Evolutionary conservation across 2,113 vertebrate genomes (phyloP).

Genomic region (Tetrax tetrax): DNA sequence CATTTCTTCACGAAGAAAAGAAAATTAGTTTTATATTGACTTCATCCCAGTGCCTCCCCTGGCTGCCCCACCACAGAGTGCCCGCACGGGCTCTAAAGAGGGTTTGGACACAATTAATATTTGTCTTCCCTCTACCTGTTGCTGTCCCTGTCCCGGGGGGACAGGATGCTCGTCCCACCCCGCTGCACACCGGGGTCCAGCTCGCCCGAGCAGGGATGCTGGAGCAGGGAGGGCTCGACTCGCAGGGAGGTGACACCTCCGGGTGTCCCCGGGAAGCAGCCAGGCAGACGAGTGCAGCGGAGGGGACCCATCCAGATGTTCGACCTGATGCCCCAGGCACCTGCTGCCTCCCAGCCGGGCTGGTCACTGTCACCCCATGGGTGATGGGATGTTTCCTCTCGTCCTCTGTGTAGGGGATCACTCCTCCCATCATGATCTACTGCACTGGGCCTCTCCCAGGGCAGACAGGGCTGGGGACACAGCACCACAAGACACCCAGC

Average conservation of each 20-base stretch:
- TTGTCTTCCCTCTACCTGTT: not conserved
- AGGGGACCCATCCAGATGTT: not conserved
- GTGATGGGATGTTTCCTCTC: not conserved
- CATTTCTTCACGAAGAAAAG: constrained; percentile 82
- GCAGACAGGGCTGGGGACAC: not conserved
- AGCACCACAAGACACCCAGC: fast-evolving
- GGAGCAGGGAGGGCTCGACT: not conserved
- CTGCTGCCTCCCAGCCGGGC: not conserved
- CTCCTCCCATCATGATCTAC: too few relatives aligned
- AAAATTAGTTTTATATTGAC: constrained; percentile 88
- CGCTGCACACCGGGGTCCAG: not conserved
- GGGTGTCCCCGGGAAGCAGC: not conserved
- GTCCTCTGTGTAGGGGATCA: not conserved
- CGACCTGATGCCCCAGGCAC: not conserved
- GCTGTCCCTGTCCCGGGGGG: not conserved
- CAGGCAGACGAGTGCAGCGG: not conserved
- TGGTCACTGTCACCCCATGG: not conserved
- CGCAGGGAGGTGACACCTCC: not conserved
- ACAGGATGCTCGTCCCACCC: not conserved
- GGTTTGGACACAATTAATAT: not conserved
- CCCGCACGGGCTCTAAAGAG: not conserved
- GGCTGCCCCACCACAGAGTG: constrained; percentile 20
- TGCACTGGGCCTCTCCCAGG: not conserved
- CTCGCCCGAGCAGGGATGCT: not conserved
- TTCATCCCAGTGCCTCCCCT: constrained; percentile 76